Base-by-base conservation (phyloP, 1,140 invertebrate species). In the Drosophila takahashii region DNA sequence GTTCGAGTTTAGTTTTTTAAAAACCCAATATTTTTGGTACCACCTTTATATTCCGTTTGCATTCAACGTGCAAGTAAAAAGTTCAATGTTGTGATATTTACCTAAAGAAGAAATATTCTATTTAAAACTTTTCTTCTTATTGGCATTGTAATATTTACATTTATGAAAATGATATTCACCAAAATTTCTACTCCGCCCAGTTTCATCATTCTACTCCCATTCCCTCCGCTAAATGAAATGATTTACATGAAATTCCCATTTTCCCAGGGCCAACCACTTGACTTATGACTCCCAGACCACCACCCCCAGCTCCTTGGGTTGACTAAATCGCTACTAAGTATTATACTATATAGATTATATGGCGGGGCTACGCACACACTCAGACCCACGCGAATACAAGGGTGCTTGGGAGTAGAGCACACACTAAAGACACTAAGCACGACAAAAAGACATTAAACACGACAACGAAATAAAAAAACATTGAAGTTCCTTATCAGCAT, bases 361-460 rank as follows among this genome's bases (percentile, higher is more conserved):
- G 60, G 47, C 61, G 32, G 53, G 36, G 15, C 62, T 60, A 77
- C 69, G 66, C 77, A 80, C 58, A 80, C n/a, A n/a, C n/a, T n/a
- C n/a, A n/a, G n/a, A n/a, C n/a, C n/a, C 72, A 80, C 52, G 39
- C 32, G 27, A 48, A 47, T 9, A 60, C 22, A 48, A 18, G 42
- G 41, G 39, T 41, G 51, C 22, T 61, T 29, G 47, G 22, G 18
- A 32, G 41, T 18, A 32, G 36, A 53, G 52, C 47, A 52, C 64
- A 60, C 81, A 69, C 87, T 86, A 90, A 87, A 83, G 90, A 91
- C 89, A 91, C 83, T 91, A 90, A 91, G 85, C 90, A 91, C 90
- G 90, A 84, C 84, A 91, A 91, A 91, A 91, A 87, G 89, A 91
- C 90, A 91, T 91, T 91, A 91, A 91, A 91, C 89, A 91, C 89